These are phyloP conservation scores for Meloe dianella DNA, from an alignment of 2,888 invertebrate species.

Conservation along the genomic window DNA sequence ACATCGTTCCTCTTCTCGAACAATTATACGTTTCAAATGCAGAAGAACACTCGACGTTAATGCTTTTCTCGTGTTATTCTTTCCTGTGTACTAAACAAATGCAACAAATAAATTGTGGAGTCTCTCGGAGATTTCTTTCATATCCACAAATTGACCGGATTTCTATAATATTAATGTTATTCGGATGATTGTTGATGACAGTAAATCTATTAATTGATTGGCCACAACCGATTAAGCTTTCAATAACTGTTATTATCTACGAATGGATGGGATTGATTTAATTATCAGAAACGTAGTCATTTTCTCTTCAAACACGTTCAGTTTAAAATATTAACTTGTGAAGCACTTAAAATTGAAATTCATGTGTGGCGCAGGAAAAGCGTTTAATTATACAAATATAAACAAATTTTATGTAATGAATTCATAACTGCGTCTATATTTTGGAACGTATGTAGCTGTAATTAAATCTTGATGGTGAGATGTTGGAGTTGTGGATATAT, in stretches of 20 bases:
- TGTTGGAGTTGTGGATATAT: neutral
- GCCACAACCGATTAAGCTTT: too few species aligned
- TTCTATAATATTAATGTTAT: neutral
- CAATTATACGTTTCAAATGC: slow-evolving; percentile 38
- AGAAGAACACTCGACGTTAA: slow-evolving; percentile 38
- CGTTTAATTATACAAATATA: neutral
- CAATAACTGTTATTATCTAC: too few species aligned
- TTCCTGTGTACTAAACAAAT: slow-evolving; percentile 24
- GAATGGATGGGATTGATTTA: too few species aligned
- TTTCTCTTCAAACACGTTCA: too few species aligned
- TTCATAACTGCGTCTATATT: neutral
- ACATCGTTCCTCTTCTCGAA: slow-evolving; percentile 27
- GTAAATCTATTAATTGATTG: too few species aligned
- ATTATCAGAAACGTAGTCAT: too few species aligned
- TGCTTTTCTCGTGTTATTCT: slow-evolving; percentile 40
- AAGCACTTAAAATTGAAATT: neutral
- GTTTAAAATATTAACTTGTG: too few species aligned
- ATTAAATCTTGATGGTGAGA: neutral
- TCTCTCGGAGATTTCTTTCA: neutral
- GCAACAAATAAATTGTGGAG: slow-evolving; percentile 16
- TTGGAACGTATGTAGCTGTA: neutral
- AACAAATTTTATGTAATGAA: neutral
- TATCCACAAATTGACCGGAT: neutral
- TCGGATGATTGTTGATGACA: too few species aligned
- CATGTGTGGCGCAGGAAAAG: neutral